Evolutionary conservation across 2,888 invertebrate genomes (phyloP), one percentile per base, ranked within the genome.

Genomic region (Thalpophila matura): DNA sequence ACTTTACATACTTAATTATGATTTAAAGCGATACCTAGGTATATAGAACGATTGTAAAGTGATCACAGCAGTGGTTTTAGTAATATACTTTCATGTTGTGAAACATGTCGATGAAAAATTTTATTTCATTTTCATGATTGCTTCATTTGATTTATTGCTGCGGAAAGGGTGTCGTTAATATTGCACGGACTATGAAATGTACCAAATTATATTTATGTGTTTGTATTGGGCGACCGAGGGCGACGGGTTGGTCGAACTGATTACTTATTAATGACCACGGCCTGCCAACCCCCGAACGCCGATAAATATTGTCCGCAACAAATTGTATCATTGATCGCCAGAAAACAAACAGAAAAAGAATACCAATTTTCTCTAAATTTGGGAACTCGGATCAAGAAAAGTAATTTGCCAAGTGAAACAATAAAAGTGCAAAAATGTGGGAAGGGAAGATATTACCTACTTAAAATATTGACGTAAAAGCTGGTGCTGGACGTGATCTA

Each of bases 231-330:
- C 60, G 62, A 61, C 59, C 45, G 65, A 63, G 53, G 64, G 64
- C 68, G 70, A 74, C 69, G 69, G 82, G 81, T 79, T 83, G 85
- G 83, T 82, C 82, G 79, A 86, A 78, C 89, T 92, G 91, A 93
- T 93, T 91, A 91, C 89, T 89, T 92, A 92, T 92, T 93, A 89
- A 93, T 91, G 92, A 88, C 88, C 77, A 80, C 82, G 81, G 70
- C 67, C 77, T 68, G 67, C 71, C 83, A 79, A 79, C 75, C 79
- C 77, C 80, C 74, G 79, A 79, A 78, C 83, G 77, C 75, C 86
- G 85, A 89, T 90, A 90, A 87, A 89, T 90, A 87, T 82, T 84
- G 80, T 84, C 80, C 65, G 63, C 74, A 79, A 79, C 77, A 82
- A 89, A 89, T 88, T 87, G 79, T 86, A 80, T 80, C 85, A 83